Evolutionary conservation across 2,113 vertebrate genomes (phyloP).

Genomic region (Rhegmatorhina hoffmannsi): DNA sequence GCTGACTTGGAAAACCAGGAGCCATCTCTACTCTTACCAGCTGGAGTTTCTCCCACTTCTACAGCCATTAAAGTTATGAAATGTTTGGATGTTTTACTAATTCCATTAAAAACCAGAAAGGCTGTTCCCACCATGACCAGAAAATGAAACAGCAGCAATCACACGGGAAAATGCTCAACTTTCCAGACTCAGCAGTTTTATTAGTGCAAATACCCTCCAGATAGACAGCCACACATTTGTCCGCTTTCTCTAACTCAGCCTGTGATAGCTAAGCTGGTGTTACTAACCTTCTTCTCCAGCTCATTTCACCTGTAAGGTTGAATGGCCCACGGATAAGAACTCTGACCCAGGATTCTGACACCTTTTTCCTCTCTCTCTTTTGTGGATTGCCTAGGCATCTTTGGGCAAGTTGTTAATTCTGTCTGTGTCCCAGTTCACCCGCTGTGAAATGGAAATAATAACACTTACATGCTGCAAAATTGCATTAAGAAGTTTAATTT

Average conservation of each 20-base stretch:
- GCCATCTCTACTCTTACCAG: constrained; percentile 37
- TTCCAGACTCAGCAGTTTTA: constrained; percentile 59
- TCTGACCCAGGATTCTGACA: background rate
- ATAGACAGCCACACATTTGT: background rate
- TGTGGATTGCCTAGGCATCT: background rate
- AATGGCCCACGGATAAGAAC: background rate
- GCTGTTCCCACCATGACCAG: constrained; percentile 57
- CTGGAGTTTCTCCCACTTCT: constrained; percentile 57
- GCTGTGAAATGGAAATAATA: background rate
- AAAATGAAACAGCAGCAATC: constrained; percentile 58
- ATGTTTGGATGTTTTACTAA: constrained; percentile 65
- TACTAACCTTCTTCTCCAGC: background rate
- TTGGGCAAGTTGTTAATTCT: background rate
- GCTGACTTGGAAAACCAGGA: constrained; percentile 21
- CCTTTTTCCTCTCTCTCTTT: background rate
- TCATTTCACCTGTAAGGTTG: background rate
- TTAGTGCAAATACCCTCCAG: constrained; percentile 31
- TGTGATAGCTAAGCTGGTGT: background rate
- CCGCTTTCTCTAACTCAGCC: background rate
- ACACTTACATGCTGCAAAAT: background rate
- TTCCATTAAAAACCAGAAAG: constrained; percentile 68
- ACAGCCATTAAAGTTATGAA: constrained; percentile 56
- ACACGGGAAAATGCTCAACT: constrained; percentile 58
- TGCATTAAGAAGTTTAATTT: background rate
- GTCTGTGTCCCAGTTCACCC: background rate